Percentiles rank a stretch among this genome's conserved stretches.
phyloP scores from a whole-genome alignment of 2,888 invertebrate genomes.

The Altica lythri region DNA sequence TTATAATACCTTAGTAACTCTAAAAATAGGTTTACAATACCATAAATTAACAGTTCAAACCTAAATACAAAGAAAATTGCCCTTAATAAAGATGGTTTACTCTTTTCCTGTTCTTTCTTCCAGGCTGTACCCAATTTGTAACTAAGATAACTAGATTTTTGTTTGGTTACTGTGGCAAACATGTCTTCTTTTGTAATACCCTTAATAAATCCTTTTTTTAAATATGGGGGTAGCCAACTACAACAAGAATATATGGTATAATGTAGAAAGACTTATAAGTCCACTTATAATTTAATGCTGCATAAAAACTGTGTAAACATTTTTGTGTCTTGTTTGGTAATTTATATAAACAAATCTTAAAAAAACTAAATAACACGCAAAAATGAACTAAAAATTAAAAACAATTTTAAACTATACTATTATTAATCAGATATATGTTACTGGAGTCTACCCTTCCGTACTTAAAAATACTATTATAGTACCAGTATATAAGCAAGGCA shows the following conservation, averaged over 20 bases:
- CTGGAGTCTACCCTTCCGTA: too few relatives aligned
- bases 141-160: constrained; percentile 46
- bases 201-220: constrained; percentile 56
- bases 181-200: constrained; percentile 60
- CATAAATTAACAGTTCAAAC: constrained; percentile 35
- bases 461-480: too few relatives aligned
- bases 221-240: constrained; percentile 60
- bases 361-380: too few relatives aligned
- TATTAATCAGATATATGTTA: too few relatives aligned
- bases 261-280: too few relatives aligned
- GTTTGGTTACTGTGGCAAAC: constrained; percentile 38
- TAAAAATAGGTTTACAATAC: constrained; percentile 14
- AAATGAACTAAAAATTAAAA: too few relatives aligned
- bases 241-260: constrained; percentile 38
- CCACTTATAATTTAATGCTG: too few relatives aligned
- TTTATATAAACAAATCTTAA: too few relatives aligned
- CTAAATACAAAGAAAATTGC: constrained; percentile 45
- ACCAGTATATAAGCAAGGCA: too few relatives aligned
- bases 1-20: neutral
- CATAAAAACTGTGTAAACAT: too few relatives aligned
- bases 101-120: constrained; percentile 40
- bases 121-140: constrained; percentile 51
- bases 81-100: constrained; percentile 43
- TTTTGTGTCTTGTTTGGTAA: too few relatives aligned
- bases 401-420: too few relatives aligned